phyloP scores from a whole-genome alignment of 2,113 vertebrate species.

The Coptodon bakossiorum region DNA sequence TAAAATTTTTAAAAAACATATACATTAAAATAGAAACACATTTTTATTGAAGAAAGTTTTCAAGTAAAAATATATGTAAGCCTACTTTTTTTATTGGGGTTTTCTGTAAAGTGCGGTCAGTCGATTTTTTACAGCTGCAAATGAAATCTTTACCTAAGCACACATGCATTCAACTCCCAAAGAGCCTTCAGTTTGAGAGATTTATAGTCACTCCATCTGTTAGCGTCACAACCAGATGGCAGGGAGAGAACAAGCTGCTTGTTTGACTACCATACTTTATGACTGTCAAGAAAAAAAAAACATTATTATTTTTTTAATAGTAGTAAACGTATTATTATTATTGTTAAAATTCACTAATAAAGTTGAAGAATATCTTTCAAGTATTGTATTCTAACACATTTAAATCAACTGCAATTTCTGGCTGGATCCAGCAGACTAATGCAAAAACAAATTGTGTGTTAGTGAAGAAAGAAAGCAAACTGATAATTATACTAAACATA shows the following conservation, averaged over 20 bases:
- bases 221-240: neutral
- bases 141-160: neutral
- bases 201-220: constrained; percentile 56
- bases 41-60: neutral
- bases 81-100: neutral
- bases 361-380: neutral
- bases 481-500: neutral
- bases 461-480: neutral
- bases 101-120: neutral
- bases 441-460: neutral
- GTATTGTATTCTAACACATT: neutral
- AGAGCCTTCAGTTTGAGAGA: constrained; percentile 44
- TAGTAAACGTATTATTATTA: neutral
- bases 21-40: neutral
- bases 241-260: neutral
- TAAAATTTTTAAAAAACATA: neutral
- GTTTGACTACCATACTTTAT: neutral
- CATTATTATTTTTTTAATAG: neutral
- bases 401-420: neutral
- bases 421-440: neutral
- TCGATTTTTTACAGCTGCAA: neutral
- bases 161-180: neutral
- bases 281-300: neutral
- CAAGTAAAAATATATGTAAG: neutral
- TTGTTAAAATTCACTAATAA: neutral